Evolutionary conservation across 2,888 invertebrate genomes (phyloP).

Genomic region (Laspeyria flexula): DNA sequence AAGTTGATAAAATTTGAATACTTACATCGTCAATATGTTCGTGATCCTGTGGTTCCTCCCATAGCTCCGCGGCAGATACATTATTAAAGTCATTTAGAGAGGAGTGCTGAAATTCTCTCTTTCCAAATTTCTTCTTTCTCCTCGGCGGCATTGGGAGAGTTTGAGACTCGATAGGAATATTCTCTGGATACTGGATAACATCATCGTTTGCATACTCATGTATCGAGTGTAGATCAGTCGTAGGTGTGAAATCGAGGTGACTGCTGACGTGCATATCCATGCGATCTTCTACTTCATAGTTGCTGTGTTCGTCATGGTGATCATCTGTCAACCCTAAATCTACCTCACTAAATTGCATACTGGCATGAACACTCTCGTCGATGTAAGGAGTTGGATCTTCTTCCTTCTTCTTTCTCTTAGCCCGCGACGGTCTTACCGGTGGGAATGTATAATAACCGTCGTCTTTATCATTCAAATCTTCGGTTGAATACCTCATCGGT

Average conservation of each 20-base stretch:
- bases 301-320: slow-evolving; percentile 65
- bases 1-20: slow-evolving; percentile 31
- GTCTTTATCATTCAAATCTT: slow-evolving; percentile 79
- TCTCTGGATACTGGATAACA: slow-evolving; percentile 84
- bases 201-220: slow-evolving; percentile 82
- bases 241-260: slow-evolving; percentile 69
- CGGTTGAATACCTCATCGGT: slow-evolving; percentile 68
- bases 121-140: slow-evolving; percentile 68
- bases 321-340: slow-evolving; percentile 81
- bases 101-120: slow-evolving; percentile 66
- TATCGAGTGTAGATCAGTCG: slow-evolving; percentile 72
- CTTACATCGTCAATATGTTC: slow-evolving; percentile 74
- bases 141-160: slow-evolving; percentile 81
- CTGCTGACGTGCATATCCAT: slow-evolving; percentile 57
- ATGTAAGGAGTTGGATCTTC: slow-evolving; percentile 72
- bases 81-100: slow-evolving; percentile 73
- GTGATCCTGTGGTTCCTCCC: slow-evolving; percentile 62
- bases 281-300: slow-evolving; percentile 44
- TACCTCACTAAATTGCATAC: slow-evolving; percentile 79
- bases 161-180: slow-evolving; percentile 73
- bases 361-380: slow-evolving; percentile 74
- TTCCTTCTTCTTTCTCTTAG: slow-evolving; percentile 81
- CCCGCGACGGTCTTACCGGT: slow-evolving; percentile 85
- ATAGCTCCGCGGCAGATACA: slow-evolving; percentile 53
- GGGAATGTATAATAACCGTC: slow-evolving; percentile 84